Percentiles rank a stretch among this genome's conserved stretches.
These are phyloP conservation scores for Oeneis ivallda DNA, from an alignment of 2,888 invertebrate species.

Conservation along the genomic window DNA sequence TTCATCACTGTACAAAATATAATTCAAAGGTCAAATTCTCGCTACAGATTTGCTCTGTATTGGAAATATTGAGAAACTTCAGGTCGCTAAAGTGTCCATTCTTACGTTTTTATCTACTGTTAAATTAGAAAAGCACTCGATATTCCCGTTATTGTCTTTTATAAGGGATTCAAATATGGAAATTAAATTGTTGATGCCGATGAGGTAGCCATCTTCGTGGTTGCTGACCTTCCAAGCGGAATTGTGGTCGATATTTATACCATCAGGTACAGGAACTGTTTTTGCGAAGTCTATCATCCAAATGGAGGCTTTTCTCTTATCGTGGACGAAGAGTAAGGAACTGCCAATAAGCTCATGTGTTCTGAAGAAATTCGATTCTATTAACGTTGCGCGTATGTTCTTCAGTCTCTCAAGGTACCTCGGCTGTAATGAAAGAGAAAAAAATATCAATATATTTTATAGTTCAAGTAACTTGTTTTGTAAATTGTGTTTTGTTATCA, in stretches of 20 bases:
- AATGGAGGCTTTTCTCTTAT: slow-evolving; percentile 91
- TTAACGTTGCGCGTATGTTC: slow-evolving; percentile 90
- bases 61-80: slow-evolving; percentile 49
- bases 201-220: slow-evolving; percentile 97
- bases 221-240: slow-evolving; percentile 96
- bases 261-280: slow-evolving; percentile 90
- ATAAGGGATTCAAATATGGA: slow-evolving; percentile 88
- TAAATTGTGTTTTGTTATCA: not conserved
- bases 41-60: slow-evolving; percentile 37
- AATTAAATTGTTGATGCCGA: slow-evolving; percentile 94
- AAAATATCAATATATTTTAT: not conserved
- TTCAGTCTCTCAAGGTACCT: slow-evolving; percentile 92
- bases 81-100: slow-evolving; percentile 72
- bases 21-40: slow-evolving; percentile 33
- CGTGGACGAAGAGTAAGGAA: slow-evolving; percentile 96
- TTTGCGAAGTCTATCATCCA: slow-evolving; percentile 99
- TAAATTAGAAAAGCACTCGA: slow-evolving; percentile 62
- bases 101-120: slow-evolving; percentile 66
- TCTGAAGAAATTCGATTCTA: slow-evolving; percentile 94
- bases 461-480: not conserved
- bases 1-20: slow-evolving; percentile 40
- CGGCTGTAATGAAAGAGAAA: slow-evolving; percentile 77
- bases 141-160: slow-evolving; percentile 69
- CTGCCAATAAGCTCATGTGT: slow-evolving; percentile 97
- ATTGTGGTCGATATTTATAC: slow-evolving; percentile 88